Base-by-base conservation (phyloP, 2,888 invertebrate genomes). In the Athripsodes cinereus region DNA sequence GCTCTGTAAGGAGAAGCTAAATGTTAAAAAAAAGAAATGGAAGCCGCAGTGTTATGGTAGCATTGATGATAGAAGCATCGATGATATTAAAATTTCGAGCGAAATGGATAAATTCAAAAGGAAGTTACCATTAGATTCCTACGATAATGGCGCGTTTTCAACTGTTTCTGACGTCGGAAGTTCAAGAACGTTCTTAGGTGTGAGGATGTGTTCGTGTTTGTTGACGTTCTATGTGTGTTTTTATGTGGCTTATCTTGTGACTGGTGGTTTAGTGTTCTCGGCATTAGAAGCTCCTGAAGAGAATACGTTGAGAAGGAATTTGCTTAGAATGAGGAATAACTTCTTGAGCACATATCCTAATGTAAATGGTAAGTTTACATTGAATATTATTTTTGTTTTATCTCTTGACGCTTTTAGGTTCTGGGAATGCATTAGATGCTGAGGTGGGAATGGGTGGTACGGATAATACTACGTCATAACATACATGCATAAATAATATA, bases 201-300 rank as follows among this genome's bases (percentile, higher is more conserved):
- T 81, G 56, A 73, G 80, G 47, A 74, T 80, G 63, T 81, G 81
- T 64, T 76, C 81, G 0, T 78, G 75, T 54, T 71, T 84, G 31
- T 72, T 85, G 61, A 61, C 73, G 8, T 67, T 80, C 20, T 87
- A 80, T 67, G 67, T 84, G 2, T 53, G 81, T 2, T 80, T 85
- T 65, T 87, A 87, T 69, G 63, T 80, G 3, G 69, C 78, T 47
- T 90, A 84, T 70, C 70, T 90, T 67, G 73, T 81, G 19, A 73
- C 83, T 56, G 90, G 90, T 0, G 86, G 86, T 0, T 65, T 83
- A 59, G 79, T 87, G 53, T 90, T 90, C 70, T 80, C 82, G 35
- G 74, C 80, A 13, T 70, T 89, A 62, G 90, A 90, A 70, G 75
- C 79, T 0, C 85, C 86, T 0, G 66, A 78, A 60, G 88, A 88